These are phyloP conservation scores for Empidonax traillii DNA, from an alignment of 2,113 vertebrate genomes.

Conservation along the genomic window DNA sequence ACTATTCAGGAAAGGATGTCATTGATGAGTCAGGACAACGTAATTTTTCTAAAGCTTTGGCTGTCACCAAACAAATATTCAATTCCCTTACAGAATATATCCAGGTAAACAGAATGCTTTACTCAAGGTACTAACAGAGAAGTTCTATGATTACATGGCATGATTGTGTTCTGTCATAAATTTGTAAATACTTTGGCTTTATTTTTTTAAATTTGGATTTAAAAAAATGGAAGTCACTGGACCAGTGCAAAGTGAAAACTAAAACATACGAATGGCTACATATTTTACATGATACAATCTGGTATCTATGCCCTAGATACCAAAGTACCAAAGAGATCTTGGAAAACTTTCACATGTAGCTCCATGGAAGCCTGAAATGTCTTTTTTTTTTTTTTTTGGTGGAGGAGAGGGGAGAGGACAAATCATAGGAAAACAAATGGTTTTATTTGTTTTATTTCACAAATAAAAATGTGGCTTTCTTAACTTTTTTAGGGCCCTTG, in stretches of 20 bases:
- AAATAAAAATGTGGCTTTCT: neutral
- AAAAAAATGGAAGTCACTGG: neutral
- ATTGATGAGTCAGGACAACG: constrained; percentile 96
- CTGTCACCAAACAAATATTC: constrained; percentile 97
- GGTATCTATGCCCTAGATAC: neutral
- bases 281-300: neutral
- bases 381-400: neutral
- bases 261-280: neutral
- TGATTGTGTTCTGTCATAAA: neutral
- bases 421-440: neutral
- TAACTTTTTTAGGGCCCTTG: constrained; percentile 84
- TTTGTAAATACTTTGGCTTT: neutral
- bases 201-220: neutral
- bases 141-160: neutral
- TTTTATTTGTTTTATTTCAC: neutral
- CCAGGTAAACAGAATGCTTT: constrained; percentile 80
- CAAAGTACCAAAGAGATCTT: neutral
- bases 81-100: constrained; percentile 99
- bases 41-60: constrained; percentile 95
- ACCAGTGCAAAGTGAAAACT: neutral
- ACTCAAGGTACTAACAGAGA: neutral
- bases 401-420: neutral
- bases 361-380: neutral
- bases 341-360: neutral
- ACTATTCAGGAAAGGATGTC: constrained; percentile 95